A percentile compares a stretch with the other conserved stretches of the same genome.
Conservation (phyloP, 2,113 vertebrate species). For the Labeo rohita region DNA sequence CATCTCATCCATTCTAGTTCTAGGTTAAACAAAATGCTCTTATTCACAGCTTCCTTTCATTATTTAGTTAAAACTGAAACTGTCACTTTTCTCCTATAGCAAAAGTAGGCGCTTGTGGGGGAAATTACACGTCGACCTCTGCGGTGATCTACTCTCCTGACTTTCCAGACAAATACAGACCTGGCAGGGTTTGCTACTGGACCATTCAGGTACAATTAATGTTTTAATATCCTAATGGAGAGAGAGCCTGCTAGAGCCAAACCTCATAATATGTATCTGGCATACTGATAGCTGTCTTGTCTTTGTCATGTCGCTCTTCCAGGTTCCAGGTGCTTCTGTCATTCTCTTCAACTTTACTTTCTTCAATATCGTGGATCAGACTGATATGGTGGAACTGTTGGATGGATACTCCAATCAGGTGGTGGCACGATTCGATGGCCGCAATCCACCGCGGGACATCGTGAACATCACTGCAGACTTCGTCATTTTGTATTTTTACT, state of each 20-base stretch:
- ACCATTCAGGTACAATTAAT: slow-evolving; percentile 77
- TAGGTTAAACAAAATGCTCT: too few relatives aligned
- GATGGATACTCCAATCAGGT: slow-evolving; percentile 89
- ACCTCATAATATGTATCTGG: neutral
- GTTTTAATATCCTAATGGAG: slow-evolving; percentile 1
- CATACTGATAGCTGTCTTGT: neutral
- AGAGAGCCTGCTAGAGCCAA: neutral
- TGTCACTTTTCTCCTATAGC: slow-evolving; percentile 71
- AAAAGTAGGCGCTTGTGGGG: slow-evolving; percentile 90
- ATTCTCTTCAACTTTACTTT: slow-evolving; percentile 92
- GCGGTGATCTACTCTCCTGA: slow-evolving; percentile 94
- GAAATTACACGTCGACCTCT: slow-evolving; percentile 86
- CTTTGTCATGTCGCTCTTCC: neutral
- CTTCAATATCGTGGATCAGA: slow-evolving; percentile 92
- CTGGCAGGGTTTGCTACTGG: slow-evolving; percentile 93
- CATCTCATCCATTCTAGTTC: neutral
- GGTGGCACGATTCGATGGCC: slow-evolving; percentile 87
- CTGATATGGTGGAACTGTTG: slow-evolving; percentile 95
- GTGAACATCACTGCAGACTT: slow-evolving; percentile 90
- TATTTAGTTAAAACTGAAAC: neutral
- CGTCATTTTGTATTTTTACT: slow-evolving; percentile 95
- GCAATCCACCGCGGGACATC: slow-evolving; percentile 81
- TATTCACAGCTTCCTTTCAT: neutral
- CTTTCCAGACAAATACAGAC: slow-evolving; percentile 88
- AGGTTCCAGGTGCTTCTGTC: slow-evolving; percentile 81